phyloP scores from a whole-genome alignment of 2,888 invertebrate genomes.

The Megamerina dolium region DNA sequence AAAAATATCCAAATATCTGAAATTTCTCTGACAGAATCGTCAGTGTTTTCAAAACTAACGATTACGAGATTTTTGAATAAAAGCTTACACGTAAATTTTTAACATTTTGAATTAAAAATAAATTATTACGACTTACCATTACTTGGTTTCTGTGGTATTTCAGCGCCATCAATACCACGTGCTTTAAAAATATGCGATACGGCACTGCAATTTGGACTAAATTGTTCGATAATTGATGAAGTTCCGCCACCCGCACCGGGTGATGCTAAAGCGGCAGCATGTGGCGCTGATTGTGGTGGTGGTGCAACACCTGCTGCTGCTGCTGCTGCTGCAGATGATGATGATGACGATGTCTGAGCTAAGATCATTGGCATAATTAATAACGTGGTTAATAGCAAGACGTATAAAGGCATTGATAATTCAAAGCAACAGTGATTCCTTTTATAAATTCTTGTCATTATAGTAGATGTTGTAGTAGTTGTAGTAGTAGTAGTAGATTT shows the following conservation, averaged over 20 bases:
- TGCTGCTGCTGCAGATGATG: neutral
- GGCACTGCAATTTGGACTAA: conserved; percentile 50
- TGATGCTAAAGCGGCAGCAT: conserved; percentile 22
- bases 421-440: too few species aligned
- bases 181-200: conserved; percentile 51
- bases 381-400: too few species aligned
- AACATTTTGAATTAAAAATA: too few species aligned
- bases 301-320: conserved; percentile 11
- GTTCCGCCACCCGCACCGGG: conserved; percentile 17
- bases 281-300: conserved; percentile 14
- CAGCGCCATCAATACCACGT: conserved; percentile 51
- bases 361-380: neutral
- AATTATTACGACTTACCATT: conserved; percentile 51
- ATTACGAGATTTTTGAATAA: too few species aligned
- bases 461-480: neutral
- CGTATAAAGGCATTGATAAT: too few species aligned
- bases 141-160: conserved; percentile 52
- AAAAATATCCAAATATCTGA: too few species aligned
- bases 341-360: neutral
- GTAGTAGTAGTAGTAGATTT: too few species aligned
- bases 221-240: conserved; percentile 43
- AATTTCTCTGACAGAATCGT: too few species aligned
- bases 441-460: conserved; percentile 1
- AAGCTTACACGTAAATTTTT: too few species aligned
- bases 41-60: too few species aligned